Evolutionary conservation across 2,888 invertebrate genomes (phyloP), one percentile per base, ranked within the genome.

Genomic region (Chymomyza caudatula): DNA sequence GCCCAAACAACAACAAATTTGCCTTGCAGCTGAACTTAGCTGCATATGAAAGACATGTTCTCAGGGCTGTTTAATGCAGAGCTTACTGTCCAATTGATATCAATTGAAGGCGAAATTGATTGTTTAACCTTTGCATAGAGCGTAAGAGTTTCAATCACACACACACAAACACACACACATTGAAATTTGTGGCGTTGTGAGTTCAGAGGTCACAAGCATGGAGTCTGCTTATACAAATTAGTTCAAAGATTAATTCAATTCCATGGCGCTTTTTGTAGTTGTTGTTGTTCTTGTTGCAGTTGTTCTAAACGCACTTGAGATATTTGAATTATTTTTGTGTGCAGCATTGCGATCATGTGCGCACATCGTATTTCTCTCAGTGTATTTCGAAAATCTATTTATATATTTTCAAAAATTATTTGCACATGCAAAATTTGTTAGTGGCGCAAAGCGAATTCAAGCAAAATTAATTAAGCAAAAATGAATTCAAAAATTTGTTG

Each of bases 91-190:
- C 77, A 83, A 83, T 83, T 83, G 82, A 71, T 74, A 74, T 83
- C 83, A 83, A 83, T 83, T 83, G 86, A 71, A 78, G 77, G 69
- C 71, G 63, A 78, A 83, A 81, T 81, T 84, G 86, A 83, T 84
- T 84, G 84, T 65, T 84, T 85, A 81, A 83, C 83, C 84, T 83
- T 76, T 77, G 44, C 19, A 51, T 20, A 20, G 1, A 13, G 51
- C 51, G 4, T 20, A 4, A 20, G 47, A 13, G 19, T 20, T 17
- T 20, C 49, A 51, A 11, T 19, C 49, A 19, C 49, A 51, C 20
- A 51, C 19, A 19, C 19, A 51, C 44, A 8, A 13, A 47, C 47
- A 47, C 47, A 47, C 47, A 44, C 17, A 47, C 47, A 47, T n/a
- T 19, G n/a, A 6, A 6, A 47, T 47, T 17, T 47, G 19, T 51